These are phyloP conservation scores for Sigmodon hispidus DNA, from an alignment of 2,113 vertebrate genomes.

Conservation along the genomic window DNA sequence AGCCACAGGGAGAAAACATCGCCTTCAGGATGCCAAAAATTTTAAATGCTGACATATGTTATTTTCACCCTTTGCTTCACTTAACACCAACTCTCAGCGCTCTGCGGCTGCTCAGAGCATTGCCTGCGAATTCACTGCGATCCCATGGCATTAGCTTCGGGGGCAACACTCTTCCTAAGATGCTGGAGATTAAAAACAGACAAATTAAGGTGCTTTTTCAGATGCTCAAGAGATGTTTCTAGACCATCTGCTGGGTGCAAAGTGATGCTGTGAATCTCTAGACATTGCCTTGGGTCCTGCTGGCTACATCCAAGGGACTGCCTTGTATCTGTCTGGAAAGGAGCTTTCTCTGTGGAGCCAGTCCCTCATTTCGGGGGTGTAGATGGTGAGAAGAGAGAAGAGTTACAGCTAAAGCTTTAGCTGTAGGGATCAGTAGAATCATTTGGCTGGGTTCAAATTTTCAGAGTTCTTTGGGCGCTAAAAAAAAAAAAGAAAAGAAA, in stretches of 20 bases:
- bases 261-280: neutral
- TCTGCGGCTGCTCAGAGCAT: neutral
- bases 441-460: neutral
- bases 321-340: neutral
- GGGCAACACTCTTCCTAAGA: neutral
- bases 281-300: neutral
- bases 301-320: neutral
- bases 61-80: neutral
- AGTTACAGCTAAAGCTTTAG: neutral
- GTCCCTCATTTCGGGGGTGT: neutral
- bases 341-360: neutral
- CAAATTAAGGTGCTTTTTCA: neutral
- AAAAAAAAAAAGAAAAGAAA: neutral
- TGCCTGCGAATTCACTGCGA: neutral
- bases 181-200: neutral
- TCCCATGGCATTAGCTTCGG: neutral
- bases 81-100: neutral
- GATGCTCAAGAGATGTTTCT: conserved; percentile 33
- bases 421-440: neutral
- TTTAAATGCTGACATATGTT: neutral
- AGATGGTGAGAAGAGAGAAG: neutral
- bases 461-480: conserved; percentile 14
- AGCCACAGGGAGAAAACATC: neutral
- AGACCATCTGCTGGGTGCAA: neutral
- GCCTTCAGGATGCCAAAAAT: neutral